Evolutionary conservation across 2,113 vertebrate species (phyloP).

Genomic region (Gymnobelideus leadbeateri): DNA sequence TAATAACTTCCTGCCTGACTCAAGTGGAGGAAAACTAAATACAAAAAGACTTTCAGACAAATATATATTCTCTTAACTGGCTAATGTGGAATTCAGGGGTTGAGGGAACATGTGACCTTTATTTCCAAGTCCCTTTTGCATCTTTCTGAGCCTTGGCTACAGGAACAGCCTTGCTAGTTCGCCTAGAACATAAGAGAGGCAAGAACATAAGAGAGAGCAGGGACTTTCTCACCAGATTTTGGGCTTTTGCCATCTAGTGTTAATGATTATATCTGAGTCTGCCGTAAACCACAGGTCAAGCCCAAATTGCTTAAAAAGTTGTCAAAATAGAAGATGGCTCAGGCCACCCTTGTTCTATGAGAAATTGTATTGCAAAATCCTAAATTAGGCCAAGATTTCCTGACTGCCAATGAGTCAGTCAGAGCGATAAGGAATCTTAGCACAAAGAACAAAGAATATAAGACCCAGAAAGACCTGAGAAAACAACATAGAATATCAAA

Average conservation of each 20-base stretch:
- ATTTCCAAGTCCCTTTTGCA: not conserved
- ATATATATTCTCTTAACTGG: not conserved
- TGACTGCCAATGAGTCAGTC: not conserved
- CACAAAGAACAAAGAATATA: not conserved
- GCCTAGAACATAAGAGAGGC: not conserved
- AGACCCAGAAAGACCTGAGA: not conserved
- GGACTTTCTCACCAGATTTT: not conserved
- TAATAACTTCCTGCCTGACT: conserved; percentile 26
- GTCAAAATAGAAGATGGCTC: not conserved
- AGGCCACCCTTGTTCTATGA: not conserved
- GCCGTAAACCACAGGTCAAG: not conserved
- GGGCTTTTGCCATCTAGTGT: conserved; percentile 17
- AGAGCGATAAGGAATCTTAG: not conserved
- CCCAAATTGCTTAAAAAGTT: conserved; percentile 14
- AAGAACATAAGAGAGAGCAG: not conserved
- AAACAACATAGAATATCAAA: not conserved
- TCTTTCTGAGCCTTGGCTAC: not conserved
- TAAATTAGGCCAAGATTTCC: not conserved
- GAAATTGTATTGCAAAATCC: conserved; percentile 10
- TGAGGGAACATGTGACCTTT: not conserved
- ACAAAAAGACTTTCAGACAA: conserved; percentile 10
- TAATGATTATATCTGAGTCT: not conserved
- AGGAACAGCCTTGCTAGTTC: not conserved
- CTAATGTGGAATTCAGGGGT: not conserved
- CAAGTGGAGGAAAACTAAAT: conserved; percentile 26